Percentiles rank a stretch among this genome's conserved stretches.
These are phyloP conservation scores for Forbesichthys papilliferus DNA, from an alignment of 2,113 vertebrate genomes.

Conservation along the genomic window DNA sequence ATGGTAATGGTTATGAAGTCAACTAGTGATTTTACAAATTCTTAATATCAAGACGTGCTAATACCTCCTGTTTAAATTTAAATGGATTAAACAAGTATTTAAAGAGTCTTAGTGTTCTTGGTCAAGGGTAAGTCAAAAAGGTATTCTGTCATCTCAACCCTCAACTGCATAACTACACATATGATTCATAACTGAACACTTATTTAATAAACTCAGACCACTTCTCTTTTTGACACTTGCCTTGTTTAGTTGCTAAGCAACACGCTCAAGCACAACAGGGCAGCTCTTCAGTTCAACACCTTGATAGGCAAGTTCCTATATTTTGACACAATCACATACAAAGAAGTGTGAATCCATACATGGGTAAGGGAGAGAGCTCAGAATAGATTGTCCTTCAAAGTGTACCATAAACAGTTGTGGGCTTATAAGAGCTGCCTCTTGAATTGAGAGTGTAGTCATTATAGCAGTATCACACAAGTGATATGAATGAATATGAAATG, in stretches of 20 bases:
- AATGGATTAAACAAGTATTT: no score
- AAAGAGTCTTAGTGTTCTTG: no score
- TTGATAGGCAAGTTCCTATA: conserved; percentile 45
- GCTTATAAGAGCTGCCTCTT: conserved; percentile 43
- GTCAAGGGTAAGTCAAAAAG: no score
- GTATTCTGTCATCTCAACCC: no score
- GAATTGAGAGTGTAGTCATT: conserved; percentile 32
- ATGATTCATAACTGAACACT: no score
- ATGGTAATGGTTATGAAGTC: no score
- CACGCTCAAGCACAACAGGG: conserved; percentile 61
- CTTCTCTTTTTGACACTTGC: conserved; percentile 34
- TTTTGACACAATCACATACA: conserved; percentile 58
- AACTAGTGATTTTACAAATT: no score
- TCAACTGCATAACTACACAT: no score
- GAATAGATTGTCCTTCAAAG: conserved; percentile 57
- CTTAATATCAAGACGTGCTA: no score
- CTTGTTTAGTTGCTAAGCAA: conserved; percentile 67
- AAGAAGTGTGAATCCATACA: conserved; percentile 26
- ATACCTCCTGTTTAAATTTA: no score
- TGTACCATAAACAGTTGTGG: conserved; percentile 33
- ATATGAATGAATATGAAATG: conserved; percentile 23
- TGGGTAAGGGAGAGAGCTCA: conserved; percentile 52
- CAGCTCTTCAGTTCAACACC: conserved; percentile 53
- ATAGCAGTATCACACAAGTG: conserved; percentile 38
- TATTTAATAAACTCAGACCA: conserved; percentile 16